These are phyloP conservation scores for Acanthisitta chloris DNA, from an alignment of 2,113 vertebrate species.

Conservation along the genomic window DNA sequence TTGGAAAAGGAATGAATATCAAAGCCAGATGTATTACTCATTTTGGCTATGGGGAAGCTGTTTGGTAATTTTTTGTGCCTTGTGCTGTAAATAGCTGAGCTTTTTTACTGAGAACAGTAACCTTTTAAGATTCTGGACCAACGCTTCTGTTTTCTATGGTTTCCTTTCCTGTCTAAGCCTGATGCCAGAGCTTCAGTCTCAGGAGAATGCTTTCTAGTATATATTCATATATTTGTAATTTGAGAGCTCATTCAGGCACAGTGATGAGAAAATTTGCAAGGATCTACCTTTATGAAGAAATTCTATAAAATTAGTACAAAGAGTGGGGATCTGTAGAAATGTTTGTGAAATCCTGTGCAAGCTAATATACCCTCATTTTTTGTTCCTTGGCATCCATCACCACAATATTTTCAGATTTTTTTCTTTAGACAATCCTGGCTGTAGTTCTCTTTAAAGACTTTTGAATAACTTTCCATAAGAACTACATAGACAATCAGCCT, in stretches of 20 bases:
- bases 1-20: not conserved
- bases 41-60: not conserved
- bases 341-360: not conserved
- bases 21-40: not conserved
- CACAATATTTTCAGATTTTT: not conserved
- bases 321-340: not conserved
- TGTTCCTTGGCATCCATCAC: not conserved
- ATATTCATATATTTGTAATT: not conserved
- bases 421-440: not conserved
- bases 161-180: not conserved
- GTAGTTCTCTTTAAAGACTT: not conserved
- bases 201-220: not conserved
- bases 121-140: not conserved
- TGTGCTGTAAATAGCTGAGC: not conserved
- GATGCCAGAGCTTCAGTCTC: not conserved
- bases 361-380: not conserved
- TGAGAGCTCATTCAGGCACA: not conserved
- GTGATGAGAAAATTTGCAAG: not conserved
- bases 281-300: not conserved
- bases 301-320: not conserved
- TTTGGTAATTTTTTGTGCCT: not conserved
- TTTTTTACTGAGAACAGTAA: slow-evolving; percentile 5
- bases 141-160: not conserved
- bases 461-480: not conserved
- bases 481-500: not conserved